Base-by-base conservation (phyloP, 2,113 vertebrate genomes). In the Mohoua ochrocephala region DNA sequence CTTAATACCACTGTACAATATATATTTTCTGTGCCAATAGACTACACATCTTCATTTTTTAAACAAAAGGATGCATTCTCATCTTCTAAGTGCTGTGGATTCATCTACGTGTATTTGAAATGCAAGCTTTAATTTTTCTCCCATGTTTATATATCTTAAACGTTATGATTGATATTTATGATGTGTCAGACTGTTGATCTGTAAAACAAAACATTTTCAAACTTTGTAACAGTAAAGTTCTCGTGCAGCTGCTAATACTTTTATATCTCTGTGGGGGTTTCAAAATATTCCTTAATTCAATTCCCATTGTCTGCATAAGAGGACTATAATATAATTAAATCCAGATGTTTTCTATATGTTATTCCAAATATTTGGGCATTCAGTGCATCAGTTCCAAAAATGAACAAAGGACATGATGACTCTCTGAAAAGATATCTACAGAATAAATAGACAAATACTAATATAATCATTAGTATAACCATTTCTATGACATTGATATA, bases 211-310 rank as follows among this genome's bases (percentile, higher is more conserved):
- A 98, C 90, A 96, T 97, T 98, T 97, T 97, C 84, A 97, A 91
- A 93, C 95, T 90, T 90, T 90, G 41, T 95, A 97, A 70, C 83
- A 91, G 89, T 97, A 89, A 97, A 95, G 75, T 97, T 98, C 95
- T 97, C n/a, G 24, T 97, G 88, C 84, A 97, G 92, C 95, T 96
- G 79, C 96, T 98, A 97, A 98, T 98, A 97, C 95, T 97, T 96
- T 97, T 96, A 95, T 95, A 97, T 97, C 94, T 96, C 96, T 97
- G 76, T 95, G 93, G 97, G 91, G 95, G 91, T 97, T 98, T 98
- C 86, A 97, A 97, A 97, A 97, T 98, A 97, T 97, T 97, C 73
- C 96, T 97, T 98, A 98, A 97, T 98, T 98, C 93, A 97, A 88
- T 98, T 98, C 92, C 95, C 93, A 93, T 97, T 98, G 97, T 97